Percentiles rank a stretch among this genome's conserved stretches.
Evolutionary conservation across 2,113 vertebrate genomes (phyloP).

Genomic region (Polypterus bichir): DNA sequence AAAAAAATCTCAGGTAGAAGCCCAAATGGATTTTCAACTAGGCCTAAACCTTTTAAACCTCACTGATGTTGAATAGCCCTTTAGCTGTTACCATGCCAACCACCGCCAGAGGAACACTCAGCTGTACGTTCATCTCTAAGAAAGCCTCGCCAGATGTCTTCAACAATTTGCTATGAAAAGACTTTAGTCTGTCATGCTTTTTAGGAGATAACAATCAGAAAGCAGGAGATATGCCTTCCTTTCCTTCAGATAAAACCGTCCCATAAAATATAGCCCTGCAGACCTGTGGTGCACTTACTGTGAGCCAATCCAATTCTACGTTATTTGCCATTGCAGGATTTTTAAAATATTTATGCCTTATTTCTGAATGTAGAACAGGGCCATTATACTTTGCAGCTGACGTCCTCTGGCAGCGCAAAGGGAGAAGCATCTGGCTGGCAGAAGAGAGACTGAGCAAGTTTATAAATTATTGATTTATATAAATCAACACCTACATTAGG

Average conservation of each 20-base stretch:
- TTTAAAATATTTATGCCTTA: constrained; percentile 85
- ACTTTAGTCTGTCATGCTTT: constrained; percentile 74
- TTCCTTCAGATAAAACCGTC: constrained; percentile 49
- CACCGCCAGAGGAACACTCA: constrained; percentile 80
- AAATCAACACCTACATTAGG: constrained; percentile 68
- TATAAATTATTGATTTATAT: constrained; percentile 85
- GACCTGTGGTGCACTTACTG: constrained; percentile 36
- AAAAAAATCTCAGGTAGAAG: constrained; percentile 60
- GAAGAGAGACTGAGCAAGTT: constrained; percentile 52
- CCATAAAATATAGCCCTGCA: constrained; percentile 56
- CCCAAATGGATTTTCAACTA: constrained; percentile 98
- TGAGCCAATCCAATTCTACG: constrained; percentile 35
- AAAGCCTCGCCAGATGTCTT: constrained; percentile 97
- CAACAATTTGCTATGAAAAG: constrained; percentile 97
- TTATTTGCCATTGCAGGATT: constrained; percentile 56
- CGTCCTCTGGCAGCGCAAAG: constrained; percentile 52
- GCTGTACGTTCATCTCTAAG: constrained; percentile 67
- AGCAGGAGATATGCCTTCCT: constrained; percentile 55
- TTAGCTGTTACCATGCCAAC: constrained; percentile 98
- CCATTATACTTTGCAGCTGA: constrained; percentile 72
- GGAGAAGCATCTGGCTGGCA: constrained; percentile 72
- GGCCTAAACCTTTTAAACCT: constrained; percentile 86
- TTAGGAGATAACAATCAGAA: constrained; percentile 84
- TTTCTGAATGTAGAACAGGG: constrained; percentile 67
- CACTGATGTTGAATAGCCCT: constrained; percentile 83